These are phyloP conservation scores for Riparia riparia DNA, from an alignment of 2,113 vertebrate species.

Conservation along the genomic window DNA sequence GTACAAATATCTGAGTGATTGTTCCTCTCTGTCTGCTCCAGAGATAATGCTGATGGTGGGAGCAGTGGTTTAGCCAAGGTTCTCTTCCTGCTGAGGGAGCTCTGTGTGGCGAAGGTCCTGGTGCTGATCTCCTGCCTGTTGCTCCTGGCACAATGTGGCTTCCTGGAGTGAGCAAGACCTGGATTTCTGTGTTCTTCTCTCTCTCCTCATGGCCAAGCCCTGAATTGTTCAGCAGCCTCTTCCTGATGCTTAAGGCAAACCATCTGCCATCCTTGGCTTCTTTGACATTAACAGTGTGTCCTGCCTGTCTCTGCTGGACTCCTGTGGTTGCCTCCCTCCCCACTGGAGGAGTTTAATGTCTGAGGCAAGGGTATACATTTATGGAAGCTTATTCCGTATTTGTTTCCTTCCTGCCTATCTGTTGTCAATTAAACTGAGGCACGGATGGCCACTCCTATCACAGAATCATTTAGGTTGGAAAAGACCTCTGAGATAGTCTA, in stretches of 20 bases:
- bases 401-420: neutral
- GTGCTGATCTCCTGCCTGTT: neutral
- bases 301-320: neutral
- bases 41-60: neutral
- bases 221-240: neutral
- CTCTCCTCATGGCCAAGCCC: neutral
- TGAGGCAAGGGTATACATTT: neutral
- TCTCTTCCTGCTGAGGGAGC: rapidly evolving
- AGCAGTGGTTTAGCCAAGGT: neutral
- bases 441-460: neutral
- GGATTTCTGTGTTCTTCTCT: neutral
- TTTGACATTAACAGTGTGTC: neutral
- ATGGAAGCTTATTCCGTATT: neutral
- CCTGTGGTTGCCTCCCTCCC: neutral
- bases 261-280: neutral
- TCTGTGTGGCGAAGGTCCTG: neutral
- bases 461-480: neutral
- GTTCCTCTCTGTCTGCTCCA: neutral
- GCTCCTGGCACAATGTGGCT: neutral
- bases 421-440: neutral
- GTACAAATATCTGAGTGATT: neutral
- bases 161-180: neutral
- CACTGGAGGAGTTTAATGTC: neutral
- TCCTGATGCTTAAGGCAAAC: neutral
- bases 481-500: neutral